A percentile compares a stretch with the other conserved stretches of the same genome.
Conservation (phyloP, 1,140 invertebrate genomes). For the Drosophila arawakana region DNA sequence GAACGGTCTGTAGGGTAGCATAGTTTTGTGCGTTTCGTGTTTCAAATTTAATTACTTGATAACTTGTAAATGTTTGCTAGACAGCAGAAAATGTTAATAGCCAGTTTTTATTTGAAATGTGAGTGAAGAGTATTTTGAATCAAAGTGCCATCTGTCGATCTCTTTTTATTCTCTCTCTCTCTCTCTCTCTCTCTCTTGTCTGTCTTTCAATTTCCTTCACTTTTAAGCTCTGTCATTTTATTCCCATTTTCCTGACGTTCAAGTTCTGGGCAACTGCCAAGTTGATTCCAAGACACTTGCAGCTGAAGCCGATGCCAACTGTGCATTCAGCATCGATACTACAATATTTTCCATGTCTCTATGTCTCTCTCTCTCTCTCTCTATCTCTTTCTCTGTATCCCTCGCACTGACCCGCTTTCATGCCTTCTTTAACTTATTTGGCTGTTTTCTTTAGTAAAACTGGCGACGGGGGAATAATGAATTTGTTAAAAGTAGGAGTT, state of each 20-base stretch:
- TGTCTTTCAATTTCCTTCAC: not conserved
- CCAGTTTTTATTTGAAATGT: no score
- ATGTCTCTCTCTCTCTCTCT: not conserved
- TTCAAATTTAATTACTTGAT: no score
- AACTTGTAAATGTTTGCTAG: no score
- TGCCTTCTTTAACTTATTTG: not conserved
- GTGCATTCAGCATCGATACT: conserved; percentile 1
- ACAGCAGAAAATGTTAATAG: no score
- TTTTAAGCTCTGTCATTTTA: not conserved
- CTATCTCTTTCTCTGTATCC: not conserved
- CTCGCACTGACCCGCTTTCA: no score
- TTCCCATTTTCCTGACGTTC: not conserved
- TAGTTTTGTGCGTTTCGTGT: no score
- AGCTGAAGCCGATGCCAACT: not conserved
- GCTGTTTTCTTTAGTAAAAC: not conserved
- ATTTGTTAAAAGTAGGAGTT: no score
- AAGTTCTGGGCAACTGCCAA: conserved; percentile 1
- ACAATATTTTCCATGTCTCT: not conserved
- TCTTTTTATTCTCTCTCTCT: not conserved
- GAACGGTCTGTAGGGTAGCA: no score
- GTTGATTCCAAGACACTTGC: not conserved
- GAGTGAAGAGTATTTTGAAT: not conserved
- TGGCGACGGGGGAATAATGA: no score
- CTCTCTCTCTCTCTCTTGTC: not conserved
- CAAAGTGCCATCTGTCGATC: not conserved